phyloP scores from a whole-genome alignment of 1,140 invertebrate genomes.

The Drosophila seguyi region DNA sequence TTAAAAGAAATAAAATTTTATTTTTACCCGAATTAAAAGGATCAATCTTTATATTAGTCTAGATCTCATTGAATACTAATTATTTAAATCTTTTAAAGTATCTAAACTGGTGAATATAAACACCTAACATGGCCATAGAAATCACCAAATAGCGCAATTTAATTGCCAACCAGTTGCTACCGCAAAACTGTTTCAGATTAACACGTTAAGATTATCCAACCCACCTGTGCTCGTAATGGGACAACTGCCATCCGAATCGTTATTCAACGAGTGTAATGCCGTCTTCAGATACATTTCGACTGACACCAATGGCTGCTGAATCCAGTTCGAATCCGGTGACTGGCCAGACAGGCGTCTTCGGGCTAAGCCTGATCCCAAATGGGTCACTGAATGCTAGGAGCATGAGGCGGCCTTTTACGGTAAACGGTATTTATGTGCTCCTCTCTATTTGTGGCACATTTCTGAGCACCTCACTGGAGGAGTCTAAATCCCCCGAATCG shows the following conservation, averaged over 20 bases:
- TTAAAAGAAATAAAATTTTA: no score
- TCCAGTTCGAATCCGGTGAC: conserved; percentile 10
- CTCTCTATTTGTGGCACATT: conserved; percentile 32
- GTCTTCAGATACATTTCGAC: conserved; percentile 12
- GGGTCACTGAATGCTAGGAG: conserved; percentile 44
- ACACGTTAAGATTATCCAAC: conserved; percentile 30
- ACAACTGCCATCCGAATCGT: conserved; percentile 9
- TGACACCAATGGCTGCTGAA: conserved; percentile 23
- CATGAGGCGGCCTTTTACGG: conserved; percentile 47
- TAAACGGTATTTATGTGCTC: conserved; percentile 43
- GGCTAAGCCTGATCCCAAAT: conserved; percentile 34
- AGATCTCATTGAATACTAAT: no score
- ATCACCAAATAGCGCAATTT: background rate
- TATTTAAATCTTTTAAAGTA: background rate
- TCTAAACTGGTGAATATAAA: background rate
- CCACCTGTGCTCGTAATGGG: conserved; percentile 22
- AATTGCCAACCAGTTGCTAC: background rate
- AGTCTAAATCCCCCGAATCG: conserved; percentile 45
- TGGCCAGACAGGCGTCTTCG: conserved; percentile 5
- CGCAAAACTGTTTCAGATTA: conserved; percentile 29
- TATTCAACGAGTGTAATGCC: conserved; percentile 31
- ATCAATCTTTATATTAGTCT: no score
- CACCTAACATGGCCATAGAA: background rate
- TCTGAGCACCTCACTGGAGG: conserved; percentile 29
- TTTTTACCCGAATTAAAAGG: no score